These are phyloP conservation scores for Macrobrachium rosenbergii DNA, from an alignment of 1,140 invertebrate genomes.

Conservation along the genomic window DNA sequence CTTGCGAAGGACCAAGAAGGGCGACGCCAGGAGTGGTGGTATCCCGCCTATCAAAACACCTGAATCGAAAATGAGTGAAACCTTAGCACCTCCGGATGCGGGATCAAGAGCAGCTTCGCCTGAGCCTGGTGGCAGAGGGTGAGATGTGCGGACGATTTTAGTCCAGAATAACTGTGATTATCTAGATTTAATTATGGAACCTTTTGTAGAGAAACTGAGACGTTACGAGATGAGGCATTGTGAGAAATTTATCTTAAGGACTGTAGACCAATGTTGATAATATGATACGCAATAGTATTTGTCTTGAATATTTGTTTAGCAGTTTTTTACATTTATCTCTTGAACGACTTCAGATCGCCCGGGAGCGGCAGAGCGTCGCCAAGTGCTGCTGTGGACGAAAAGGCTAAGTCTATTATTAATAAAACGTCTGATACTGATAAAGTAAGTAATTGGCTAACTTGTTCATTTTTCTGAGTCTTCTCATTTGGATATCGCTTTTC, in stretches of 20 bases:
- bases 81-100: not conserved
- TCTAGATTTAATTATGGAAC: not conserved
- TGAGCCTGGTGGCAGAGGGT: constrained; percentile 16
- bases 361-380: constrained; percentile 22
- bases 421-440: constrained; percentile 36
- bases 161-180: not conserved
- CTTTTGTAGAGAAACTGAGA: too few species aligned
- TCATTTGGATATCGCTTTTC: not conserved
- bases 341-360: constrained; percentile 13
- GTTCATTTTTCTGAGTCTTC: not conserved
- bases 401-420: constrained; percentile 26
- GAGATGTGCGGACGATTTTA: not conserved
- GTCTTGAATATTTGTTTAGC: not conserved
- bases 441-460: not conserved
- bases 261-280: not conserved
- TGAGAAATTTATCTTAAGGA: not conserved
- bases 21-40: too few species aligned
- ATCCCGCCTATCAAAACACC: too few species aligned
- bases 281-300: not conserved
- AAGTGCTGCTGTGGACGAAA: constrained; percentile 5
- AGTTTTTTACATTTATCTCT: not conserved
- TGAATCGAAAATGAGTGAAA: too few species aligned
- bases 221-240: not conserved
- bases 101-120: constrained; percentile 24
- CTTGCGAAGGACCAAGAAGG: too few species aligned